A percentile compares a stretch with the other conserved stretches of the same genome.
phyloP scores from a whole-genome alignment of 2,888 invertebrate species.

The Dasypolia templi region DNA sequence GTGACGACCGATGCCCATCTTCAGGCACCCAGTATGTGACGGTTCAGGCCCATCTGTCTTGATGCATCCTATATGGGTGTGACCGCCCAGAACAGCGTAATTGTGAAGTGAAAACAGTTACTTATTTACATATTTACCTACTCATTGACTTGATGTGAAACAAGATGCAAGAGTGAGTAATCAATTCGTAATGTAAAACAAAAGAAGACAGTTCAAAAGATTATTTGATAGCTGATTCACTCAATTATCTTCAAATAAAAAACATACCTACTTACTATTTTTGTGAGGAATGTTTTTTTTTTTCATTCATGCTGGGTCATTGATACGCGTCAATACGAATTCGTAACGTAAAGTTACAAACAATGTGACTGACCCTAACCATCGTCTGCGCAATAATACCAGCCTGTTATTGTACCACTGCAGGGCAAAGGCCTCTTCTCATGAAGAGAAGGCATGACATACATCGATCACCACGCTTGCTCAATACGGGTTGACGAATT shows the following conservation, averaged over 20 bases:
- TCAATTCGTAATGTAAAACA: not conserved
- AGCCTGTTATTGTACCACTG: too few species aligned
- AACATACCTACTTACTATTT: not conserved
- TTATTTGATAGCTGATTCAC: not conserved
- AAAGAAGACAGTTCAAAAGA: not conserved
- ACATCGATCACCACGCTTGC: too few species aligned
- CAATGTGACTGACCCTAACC: conserved; percentile 7
- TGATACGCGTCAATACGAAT: not conserved
- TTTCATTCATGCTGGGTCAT: not conserved
- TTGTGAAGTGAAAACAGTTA: not conserved
- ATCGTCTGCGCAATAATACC: conserved; percentile 7
- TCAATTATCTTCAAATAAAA: not conserved
- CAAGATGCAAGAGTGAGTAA: not conserved
- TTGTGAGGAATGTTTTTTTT: not conserved
- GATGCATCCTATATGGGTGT: not conserved
- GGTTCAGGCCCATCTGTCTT: not conserved
- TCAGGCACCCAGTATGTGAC: not conserved
- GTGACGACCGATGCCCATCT: not conserved
- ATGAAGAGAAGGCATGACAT: too few species aligned
- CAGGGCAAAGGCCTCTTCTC: too few species aligned
- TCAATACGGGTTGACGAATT: too few species aligned
- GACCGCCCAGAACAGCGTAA: not conserved
- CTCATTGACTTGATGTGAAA: too few species aligned
- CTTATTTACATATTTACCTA: too few species aligned
- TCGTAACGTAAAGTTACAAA: conserved; percentile 7